Conservation (phyloP, 2,888 invertebrate genomes). For the Andrena bucephala region DNA sequence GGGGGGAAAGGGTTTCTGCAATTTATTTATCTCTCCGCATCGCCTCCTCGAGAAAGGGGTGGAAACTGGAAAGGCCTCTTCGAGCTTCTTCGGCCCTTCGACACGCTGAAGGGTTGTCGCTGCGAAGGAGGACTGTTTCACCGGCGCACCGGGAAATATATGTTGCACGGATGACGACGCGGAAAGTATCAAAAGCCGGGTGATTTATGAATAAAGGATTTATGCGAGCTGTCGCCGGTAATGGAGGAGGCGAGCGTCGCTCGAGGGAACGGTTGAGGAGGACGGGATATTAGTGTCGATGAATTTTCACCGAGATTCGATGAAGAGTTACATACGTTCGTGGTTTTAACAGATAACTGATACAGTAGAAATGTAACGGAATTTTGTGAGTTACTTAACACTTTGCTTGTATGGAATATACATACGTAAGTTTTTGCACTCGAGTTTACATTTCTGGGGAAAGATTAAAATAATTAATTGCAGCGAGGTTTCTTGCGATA, state of each 20-base stretch:
- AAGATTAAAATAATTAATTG: no score
- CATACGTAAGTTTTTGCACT: no score
- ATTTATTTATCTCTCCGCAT: conserved; percentile 64
- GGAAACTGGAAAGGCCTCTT: conserved; percentile 43
- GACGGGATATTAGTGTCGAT: conserved; percentile 29
- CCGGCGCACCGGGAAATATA: conserved; percentile 40
- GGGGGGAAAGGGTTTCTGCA: conserved; percentile 27
- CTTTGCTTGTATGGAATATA: no score
- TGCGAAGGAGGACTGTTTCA: conserved; percentile 37
- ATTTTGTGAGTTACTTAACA: no score
- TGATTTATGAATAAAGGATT: conserved; percentile 61
- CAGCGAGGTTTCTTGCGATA: no score
- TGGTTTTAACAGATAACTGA: no score
- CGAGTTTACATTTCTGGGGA: no score
- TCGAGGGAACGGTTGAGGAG: not conserved
- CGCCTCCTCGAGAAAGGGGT: conserved; percentile 3
- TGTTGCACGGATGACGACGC: conserved; percentile 54
- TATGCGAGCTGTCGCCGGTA: conserved; percentile 34
- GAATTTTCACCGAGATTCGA: conserved; percentile 3
- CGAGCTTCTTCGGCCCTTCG: conserved; percentile 47
- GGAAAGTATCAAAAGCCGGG: conserved; percentile 60
- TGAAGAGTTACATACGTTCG: no score
- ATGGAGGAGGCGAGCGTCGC: conserved; percentile 33
- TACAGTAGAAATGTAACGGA: no score
- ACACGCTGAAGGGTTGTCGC: conserved; percentile 60